phyloP scores from a whole-genome alignment of 2,113 vertebrate genomes.

The Seriola aureovittata region DNA sequence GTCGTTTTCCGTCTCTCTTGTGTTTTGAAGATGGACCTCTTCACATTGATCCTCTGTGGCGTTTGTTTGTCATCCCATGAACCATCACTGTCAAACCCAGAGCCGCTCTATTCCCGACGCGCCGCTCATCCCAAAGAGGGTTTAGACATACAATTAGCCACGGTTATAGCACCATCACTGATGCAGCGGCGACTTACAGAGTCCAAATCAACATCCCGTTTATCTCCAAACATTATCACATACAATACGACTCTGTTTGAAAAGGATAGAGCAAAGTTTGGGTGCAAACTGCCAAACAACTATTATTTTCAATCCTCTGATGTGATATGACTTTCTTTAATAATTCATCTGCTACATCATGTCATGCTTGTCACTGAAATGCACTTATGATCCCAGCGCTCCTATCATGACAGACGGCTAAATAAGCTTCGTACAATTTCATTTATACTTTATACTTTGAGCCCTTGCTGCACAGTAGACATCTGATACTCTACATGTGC shows the following conservation, averaged over 20 bases:
- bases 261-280: constrained; percentile 48
- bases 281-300: constrained; percentile 37
- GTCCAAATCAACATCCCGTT: constrained; percentile 23
- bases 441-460: constrained; percentile 28
- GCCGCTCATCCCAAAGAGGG: constrained; percentile 71
- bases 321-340: constrained; percentile 55
- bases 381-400: constrained; percentile 52
- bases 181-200: constrained; percentile 34
- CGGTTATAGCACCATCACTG: constrained; percentile 63
- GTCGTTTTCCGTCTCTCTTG: constrained; percentile 65
- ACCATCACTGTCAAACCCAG: constrained; percentile 82
- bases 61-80: constrained; percentile 80
- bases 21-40: constrained; percentile 72
- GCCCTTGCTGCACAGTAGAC: not conserved
- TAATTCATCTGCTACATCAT: constrained; percentile 68
- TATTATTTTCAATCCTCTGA: constrained; percentile 52
- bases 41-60: constrained; percentile 81
- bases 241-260: not conserved
- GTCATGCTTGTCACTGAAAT: constrained; percentile 71
- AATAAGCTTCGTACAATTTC: constrained; percentile 46
- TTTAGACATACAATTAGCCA: constrained; percentile 84
- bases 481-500: constrained; percentile 42
- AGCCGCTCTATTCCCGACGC: constrained; percentile 68
- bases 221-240: constrained; percentile 20
- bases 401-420: constrained; percentile 56